Evolutionary conservation across 2,888 invertebrate species (phyloP), one percentile per base, ranked within the genome.

Genomic region (Drosophila prostipennis): DNA sequence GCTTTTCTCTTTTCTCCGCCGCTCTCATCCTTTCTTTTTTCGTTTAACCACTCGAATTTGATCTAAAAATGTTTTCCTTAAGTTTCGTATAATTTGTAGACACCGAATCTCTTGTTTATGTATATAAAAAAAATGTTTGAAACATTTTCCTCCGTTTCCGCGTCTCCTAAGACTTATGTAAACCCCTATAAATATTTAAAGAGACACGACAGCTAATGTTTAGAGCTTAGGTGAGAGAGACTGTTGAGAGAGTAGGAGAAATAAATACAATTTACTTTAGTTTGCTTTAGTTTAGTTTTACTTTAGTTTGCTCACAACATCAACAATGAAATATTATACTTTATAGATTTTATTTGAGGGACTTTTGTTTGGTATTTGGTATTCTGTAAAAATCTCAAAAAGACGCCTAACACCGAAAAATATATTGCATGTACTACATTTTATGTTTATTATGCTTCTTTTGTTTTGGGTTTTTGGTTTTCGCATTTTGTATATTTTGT

Each of bases 401-500:
- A 91, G 91, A 91, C 91, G 90, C 89, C 91, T 91, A 91, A 91
- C 91, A 91, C 91, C 91, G 90, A 91, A 91, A 91, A 91, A 91
- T 91, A 91, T 90, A 88, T 91, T 82, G 85, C 82, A 82, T 85
- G 80, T 85, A 78, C 85, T 82, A 82, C 82, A 75, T 79, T 78
- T 81, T 79, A 79, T 74, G 72, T 77, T 74, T 73, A 77, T 80
- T 74, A 72, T 79, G 69, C 72, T 72, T 77, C 39, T 57, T 26
- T 26, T 26, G 26, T 65, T 78, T 61, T 72, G 57, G 52, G 59
- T 74, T 59, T 64, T 46, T 26, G 43, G n/a, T 14, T 32, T 46
- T 74, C 16, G 13, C 36, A 34, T 53, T 61, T 45, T 79, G 57
- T 70, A 63, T 65, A 52, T 55, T 58, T 64, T 73, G 58, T 56